Conservation (phyloP, 2,797 vertebrate genomes). For the Sylvilagus floridanus region DNA sequence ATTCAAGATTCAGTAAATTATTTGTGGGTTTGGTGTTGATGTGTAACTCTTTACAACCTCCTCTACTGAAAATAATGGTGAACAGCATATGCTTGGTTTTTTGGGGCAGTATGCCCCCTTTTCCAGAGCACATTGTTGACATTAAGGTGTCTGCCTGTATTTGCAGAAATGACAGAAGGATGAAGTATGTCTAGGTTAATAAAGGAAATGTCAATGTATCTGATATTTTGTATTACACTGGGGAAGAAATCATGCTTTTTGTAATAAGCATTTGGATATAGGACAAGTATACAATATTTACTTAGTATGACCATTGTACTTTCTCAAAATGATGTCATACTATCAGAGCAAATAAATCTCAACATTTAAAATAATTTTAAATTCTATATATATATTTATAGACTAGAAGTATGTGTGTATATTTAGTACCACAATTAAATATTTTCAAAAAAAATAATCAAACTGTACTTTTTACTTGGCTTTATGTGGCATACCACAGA, state of each 20-base stretch:
- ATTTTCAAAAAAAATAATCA: neutral
- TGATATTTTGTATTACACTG: neutral
- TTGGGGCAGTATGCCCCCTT: neutral
- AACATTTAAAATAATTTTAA: neutral
- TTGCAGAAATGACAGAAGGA: neutral
- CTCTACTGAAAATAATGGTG: neutral
- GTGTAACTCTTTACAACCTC: neutral
- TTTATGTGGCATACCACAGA: neutral
- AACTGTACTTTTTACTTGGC: neutral
- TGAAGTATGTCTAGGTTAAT: neutral
- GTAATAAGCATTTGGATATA: neutral
- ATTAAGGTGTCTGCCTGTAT: neutral
- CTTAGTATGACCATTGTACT: neutral
- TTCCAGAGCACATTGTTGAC: neutral
- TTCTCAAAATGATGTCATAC: conserved; percentile 1
- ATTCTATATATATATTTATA: neutral
- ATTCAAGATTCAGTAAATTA: neutral
- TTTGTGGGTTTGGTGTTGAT: neutral
- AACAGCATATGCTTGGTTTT: neutral
- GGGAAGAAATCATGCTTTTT: neutral
- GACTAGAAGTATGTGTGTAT: neutral
- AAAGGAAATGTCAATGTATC: neutral
- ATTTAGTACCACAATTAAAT: neutral
- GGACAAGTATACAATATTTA: neutral
- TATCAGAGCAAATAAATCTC: neutral